These are phyloP conservation scores for Yasuhikotakia modesta DNA, from an alignment of 2,797 vertebrate species.

Conservation along the genomic window DNA sequence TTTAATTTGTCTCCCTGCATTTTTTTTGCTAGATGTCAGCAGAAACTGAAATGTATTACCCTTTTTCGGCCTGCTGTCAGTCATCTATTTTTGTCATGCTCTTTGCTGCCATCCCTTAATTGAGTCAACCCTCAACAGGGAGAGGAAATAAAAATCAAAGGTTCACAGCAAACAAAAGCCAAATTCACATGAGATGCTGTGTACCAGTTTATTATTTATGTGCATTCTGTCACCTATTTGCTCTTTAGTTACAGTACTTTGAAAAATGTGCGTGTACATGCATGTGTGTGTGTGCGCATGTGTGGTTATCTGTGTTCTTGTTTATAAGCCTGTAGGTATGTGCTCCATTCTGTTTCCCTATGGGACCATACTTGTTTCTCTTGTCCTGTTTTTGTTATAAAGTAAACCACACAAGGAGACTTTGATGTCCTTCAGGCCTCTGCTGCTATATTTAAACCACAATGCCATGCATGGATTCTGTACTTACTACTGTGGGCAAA, in stretches of 20 bases:
- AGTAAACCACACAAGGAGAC: slow-evolving; percentile 59
- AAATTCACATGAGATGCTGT: slow-evolving; percentile 20
- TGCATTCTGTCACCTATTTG: slow-evolving; percentile 41
- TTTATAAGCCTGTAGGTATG: slow-evolving; percentile 55
- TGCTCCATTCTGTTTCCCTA: slow-evolving; percentile 51
- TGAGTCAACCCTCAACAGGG: slow-evolving; percentile 10
- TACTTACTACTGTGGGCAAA: slow-evolving; percentile 59
- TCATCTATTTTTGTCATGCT: slow-evolving; percentile 21
- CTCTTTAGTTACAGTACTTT: slow-evolving; percentile 45
- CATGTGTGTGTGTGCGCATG: slow-evolving; percentile 20
- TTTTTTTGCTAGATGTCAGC: slow-evolving; percentile 19
- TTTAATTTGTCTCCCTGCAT: slow-evolving; percentile 21
- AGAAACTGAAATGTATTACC: slow-evolving; percentile 6
- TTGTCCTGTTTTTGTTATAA: slow-evolving; percentile 64
- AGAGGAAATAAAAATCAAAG: slow-evolving; percentile 41
- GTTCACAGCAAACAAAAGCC: background rate
- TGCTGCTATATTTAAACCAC: slow-evolving; percentile 55
- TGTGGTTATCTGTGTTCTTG: slow-evolving; percentile 45
- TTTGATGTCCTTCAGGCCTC: slow-evolving; percentile 58
- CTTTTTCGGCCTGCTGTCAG: slow-evolving; percentile 2
- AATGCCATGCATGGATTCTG: slow-evolving; percentile 55
- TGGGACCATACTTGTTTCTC: slow-evolving; percentile 55
- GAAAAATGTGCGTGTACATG: slow-evolving; percentile 29
- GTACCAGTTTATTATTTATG: slow-evolving; percentile 29
- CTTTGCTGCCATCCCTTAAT: slow-evolving; percentile 23